Conservation (phyloP, 2,113 vertebrate species). For the Melanotaenia duboulayi region DNA sequence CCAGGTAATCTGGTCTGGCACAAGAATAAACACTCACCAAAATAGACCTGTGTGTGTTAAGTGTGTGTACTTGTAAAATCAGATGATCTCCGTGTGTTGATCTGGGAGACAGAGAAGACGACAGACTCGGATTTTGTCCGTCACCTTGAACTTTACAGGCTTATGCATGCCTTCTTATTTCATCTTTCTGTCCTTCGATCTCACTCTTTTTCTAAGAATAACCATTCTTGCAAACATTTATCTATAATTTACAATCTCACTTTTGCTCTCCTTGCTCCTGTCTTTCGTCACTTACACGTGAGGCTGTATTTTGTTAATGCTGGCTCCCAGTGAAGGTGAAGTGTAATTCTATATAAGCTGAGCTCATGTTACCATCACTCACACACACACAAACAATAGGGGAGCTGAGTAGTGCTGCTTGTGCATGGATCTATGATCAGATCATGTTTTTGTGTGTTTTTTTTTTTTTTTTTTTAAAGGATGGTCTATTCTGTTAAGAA, state of each 20-base stretch:
- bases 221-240: not conserved
- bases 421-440: constrained; percentile 5
- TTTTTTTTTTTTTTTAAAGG: constrained; percentile 9
- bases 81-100: constrained; percentile 13
- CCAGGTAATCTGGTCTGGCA: constrained; percentile 61
- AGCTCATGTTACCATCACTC: constrained; percentile 32
- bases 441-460: constrained; percentile 25
- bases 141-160: constrained; percentile 60
- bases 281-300: constrained; percentile 7
- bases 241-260: not conserved
- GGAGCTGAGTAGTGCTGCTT: constrained; percentile 1
- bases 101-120: constrained; percentile 43
- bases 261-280: too few relatives aligned
- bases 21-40: constrained; percentile 65
- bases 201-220: not conserved
- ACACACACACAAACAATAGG: constrained; percentile 9
- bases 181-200: not conserved
- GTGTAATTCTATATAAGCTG: constrained; percentile 35
- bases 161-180: constrained; percentile 32
- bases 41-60: constrained; percentile 56
- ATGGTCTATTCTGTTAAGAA: constrained; percentile 19
- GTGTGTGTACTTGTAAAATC: constrained; percentile 7
- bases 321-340: constrained; percentile 14
- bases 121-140: constrained; percentile 39
- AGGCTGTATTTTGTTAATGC: constrained; percentile 27